Evolutionary conservation across 2,113 vertebrate genomes (phyloP), one percentile per base, ranked within the genome.

Genomic region (Brachypteracias leptosomus): DNA sequence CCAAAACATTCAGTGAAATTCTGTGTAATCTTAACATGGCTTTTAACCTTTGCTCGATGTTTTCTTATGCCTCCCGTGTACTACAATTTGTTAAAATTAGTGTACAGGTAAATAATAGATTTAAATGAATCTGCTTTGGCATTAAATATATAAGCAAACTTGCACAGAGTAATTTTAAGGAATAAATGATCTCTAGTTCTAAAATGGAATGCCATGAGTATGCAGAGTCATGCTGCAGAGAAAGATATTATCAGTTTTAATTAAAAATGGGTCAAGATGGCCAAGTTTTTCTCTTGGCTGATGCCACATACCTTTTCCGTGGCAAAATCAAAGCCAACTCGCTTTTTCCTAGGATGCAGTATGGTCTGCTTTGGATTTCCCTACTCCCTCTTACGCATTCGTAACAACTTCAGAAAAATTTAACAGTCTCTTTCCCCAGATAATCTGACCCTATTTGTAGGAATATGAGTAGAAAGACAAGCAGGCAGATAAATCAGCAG

Each of bases 221-320:
- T 54, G 31, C 31, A 51, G 80, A 87, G 72, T 90, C 76, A 82
- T 79, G 28, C 28, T 72, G 76, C 83, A 85, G 88, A 96, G 78
- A 33, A 33, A 78, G 85, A 71, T 75, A 85, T 22, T 63, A 87
- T 94, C 57, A 58, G 29, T 82, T 96, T 96, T 89, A 87, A 93
- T 95, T 82, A 85, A 89, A 88, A 96, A 58, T 46, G 28, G 47
- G 40, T 75, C 65, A 81, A 52, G 70, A 68, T 58, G 65, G 40
- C 22, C n/a, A 90, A 79, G 40, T 29, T 36, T 80, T 93, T 70
- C 24, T 78, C 80, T 90, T 90, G 79, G 49, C 51, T 0, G 12
- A 66, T 46, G 57, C 92, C 57, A 14, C 20, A 78, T 87, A 28
- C n/a, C 19, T 80, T 92, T 93, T 86, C 13, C 13, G 9, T 70